Base-by-base conservation (phyloP, 1,140 invertebrate species). In the Aporrectodea caliginosa region DNA sequence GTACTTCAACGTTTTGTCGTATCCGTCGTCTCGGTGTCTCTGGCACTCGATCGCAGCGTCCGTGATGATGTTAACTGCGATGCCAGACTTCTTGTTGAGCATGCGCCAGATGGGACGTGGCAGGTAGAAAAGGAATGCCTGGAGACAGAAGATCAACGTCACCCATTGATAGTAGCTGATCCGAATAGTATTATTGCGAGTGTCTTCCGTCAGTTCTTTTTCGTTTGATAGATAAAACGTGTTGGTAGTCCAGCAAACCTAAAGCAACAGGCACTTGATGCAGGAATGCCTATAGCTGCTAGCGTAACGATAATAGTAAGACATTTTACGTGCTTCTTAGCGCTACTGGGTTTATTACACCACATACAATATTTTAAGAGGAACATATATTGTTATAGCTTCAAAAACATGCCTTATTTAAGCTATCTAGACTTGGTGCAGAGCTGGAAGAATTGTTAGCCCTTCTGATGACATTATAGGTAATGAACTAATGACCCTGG, bases 91-190 rank as follows among this genome's bases (percentile, higher is more conserved):
- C 74, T 85, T 87, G 78, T 89, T 89, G 35, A 83, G 73, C 35
- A 85, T 81, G n/a, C 83, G 82, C 87, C 87, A 88, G 1, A 87
- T 58, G 73, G 86, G 71, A 69, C 96, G 92, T 73, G 96, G 96
- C 81, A 95, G 93, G 90, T 98, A 98, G 90, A 98, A 98, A 83
- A 98, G 90, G 88, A 98, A 94, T 83, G 95, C 96, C 94, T 98
- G 92, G 22, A 91, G 92, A 85, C 87, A 85, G 76, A 97, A 90
- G 79, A 95, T 91, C 83, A 95, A 94, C 85, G 94, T 95, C 68
- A 97, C 94, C 95, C 95, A 98, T 90, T 98, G 96, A 88, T 98
- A 98, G 88, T 97, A 98, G 84, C 95, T 95, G 69, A 86, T 84
- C 30, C 32, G 43, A 1, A 80, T 69, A 16, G 30, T 22, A 30